Evolutionary conservation across 2,888 invertebrate genomes (phyloP).

Genomic region (Dendrolimus pini): DNA sequence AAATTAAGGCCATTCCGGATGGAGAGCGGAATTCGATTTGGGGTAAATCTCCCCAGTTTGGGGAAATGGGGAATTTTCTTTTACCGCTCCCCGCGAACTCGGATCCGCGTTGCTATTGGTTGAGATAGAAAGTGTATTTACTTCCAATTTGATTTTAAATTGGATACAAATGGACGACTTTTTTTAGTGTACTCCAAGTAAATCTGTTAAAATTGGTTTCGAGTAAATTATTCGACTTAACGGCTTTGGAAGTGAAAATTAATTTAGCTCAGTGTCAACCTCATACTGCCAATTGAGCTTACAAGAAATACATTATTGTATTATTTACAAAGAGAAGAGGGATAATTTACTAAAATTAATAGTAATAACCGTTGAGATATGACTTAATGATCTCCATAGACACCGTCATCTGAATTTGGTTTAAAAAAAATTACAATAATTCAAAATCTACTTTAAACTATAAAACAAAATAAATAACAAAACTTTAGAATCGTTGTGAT

Average conservation of each 20-base stretch:
- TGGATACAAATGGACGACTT: constrained; percentile 65
- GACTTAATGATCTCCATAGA: no score
- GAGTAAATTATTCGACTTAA: constrained; percentile 49
- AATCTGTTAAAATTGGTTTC: constrained; percentile 39
- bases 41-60: constrained; percentile 59
- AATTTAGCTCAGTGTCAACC: constrained; percentile 33
- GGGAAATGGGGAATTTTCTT: constrained; percentile 51
- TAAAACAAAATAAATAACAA: no score
- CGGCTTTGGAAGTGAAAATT: constrained; percentile 39
- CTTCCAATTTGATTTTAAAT: constrained; percentile 72
- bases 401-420: no score
- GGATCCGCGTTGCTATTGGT: constrained; percentile 58
- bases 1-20: constrained; percentile 69
- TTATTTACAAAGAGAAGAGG: no score
- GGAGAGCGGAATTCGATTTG: constrained; percentile 65
- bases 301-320: no score
- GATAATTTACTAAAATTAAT: no score
- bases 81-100: constrained; percentile 42
- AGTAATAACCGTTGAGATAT: no score
- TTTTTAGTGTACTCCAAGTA: constrained; percentile 28
- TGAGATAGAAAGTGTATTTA: constrained; percentile 66
- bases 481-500: no score
- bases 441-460: no score
- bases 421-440: no score
- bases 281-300: constrained; percentile 22